A percentile compares a stretch with the other conserved stretches of the same genome.
Conservation (phyloP, 2,888 invertebrate species). For the Cosmorhoe ocellata region DNA sequence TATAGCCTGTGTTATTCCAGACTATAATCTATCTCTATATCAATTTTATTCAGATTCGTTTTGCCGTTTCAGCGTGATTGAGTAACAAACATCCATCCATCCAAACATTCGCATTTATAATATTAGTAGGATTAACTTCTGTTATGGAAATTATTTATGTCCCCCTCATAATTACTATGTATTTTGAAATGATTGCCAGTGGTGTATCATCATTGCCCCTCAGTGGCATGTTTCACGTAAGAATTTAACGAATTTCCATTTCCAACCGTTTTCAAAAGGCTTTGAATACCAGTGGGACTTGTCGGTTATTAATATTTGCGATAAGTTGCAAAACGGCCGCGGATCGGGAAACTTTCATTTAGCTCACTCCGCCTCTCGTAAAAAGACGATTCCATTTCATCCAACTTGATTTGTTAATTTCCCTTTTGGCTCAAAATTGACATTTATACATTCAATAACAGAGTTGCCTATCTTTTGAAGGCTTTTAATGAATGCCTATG, state of each 20-base stretch:
- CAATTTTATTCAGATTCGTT: too few species aligned
- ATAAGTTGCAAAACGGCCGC: slow-evolving; percentile 45
- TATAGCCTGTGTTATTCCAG: too few species aligned
- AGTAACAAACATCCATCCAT: too few species aligned
- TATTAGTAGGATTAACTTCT: too few species aligned
- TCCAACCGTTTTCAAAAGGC: not conserved
- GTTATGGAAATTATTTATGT: too few species aligned
- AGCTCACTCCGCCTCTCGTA: slow-evolving; percentile 27
- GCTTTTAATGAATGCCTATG: slow-evolving; percentile 60
- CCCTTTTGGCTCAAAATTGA: slow-evolving; percentile 40
- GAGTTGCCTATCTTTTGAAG: slow-evolving; percentile 48
- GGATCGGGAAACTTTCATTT: slow-evolving; percentile 29
- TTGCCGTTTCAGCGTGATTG: too few species aligned
- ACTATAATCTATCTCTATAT: too few species aligned
- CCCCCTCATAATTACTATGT: too few species aligned
- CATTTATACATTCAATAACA: slow-evolving; percentile 62
- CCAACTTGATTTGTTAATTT: slow-evolving; percentile 42
- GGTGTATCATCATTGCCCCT: too few species aligned
- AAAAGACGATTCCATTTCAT: slow-evolving; percentile 35
- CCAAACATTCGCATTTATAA: too few species aligned
- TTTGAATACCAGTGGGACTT: slow-evolving; percentile 26
- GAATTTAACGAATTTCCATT: not conserved
- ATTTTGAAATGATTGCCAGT: too few species aligned
- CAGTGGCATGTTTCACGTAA: too few species aligned
- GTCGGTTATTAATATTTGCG: slow-evolving; percentile 51